phyloP scores from a whole-genome alignment of 2,888 invertebrate species.

The Poecilus cupreus region DNA sequence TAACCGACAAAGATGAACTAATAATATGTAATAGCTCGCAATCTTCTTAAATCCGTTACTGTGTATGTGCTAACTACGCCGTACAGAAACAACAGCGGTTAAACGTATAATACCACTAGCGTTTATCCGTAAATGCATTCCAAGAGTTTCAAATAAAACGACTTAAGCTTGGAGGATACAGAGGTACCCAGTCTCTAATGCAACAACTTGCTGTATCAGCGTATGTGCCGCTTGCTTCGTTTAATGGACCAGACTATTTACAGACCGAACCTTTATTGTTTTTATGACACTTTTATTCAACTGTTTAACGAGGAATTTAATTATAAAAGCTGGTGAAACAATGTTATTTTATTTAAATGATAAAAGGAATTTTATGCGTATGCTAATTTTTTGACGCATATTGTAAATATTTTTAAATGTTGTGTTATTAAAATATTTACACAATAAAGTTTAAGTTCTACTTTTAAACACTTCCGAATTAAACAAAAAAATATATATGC shows the following conservation, averaged over 20 bases:
- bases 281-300: neutral
- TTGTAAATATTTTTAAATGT: too few relatives aligned
- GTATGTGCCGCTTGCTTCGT: neutral
- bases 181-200: neutral
- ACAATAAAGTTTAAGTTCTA: neutral
- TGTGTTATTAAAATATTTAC: too few relatives aligned
- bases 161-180: neutral
- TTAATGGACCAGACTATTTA: neutral
- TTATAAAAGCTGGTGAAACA: neutral
- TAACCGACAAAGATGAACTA: too few relatives aligned
- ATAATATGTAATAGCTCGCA: too few relatives aligned
- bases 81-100: too few relatives aligned
- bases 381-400: too few relatives aligned
- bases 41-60: too few relatives aligned
- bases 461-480: too few relatives aligned
- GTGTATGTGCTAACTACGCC: too few relatives aligned
- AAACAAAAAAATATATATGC: neutral
- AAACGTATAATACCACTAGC: too few relatives aligned
- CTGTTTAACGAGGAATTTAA: neutral
- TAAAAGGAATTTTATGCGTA: too few relatives aligned
- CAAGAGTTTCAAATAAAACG: neutral
- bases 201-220: neutral
- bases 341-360: neutral
- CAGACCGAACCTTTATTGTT: neutral
- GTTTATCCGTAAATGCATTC: neutral